Conservation (phyloP, 1,140 invertebrate species). For the Oscheius sp. region DNA sequence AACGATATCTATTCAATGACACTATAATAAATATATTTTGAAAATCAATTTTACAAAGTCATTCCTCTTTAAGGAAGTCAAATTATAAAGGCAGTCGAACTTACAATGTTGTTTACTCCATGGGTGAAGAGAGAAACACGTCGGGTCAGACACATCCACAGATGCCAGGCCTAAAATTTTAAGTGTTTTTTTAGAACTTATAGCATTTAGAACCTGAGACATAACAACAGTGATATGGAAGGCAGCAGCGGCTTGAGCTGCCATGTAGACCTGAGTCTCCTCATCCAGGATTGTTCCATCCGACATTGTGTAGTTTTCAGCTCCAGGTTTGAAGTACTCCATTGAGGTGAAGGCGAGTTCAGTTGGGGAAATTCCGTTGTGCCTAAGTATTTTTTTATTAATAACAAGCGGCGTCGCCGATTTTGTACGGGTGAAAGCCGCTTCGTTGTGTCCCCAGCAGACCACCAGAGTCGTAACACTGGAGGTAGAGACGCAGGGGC, state of each 20-base stretch:
- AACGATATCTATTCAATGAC: too few relatives aligned
- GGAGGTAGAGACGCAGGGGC: too few relatives aligned
- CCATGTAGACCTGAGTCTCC: conserved; percentile 33
- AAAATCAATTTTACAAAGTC: too few relatives aligned
- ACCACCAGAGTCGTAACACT: too few relatives aligned
- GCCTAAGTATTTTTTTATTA: too few relatives aligned
- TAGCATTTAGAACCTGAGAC: too few relatives aligned
- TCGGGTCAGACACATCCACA: conserved; percentile 42
- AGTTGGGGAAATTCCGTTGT: conserved; percentile 29
- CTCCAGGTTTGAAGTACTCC: conserved; percentile 34
- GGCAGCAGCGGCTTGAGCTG: conserved; percentile 36
- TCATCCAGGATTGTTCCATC: conserved; percentile 24
- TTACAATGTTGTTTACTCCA: conserved; percentile 37
- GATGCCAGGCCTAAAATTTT: conserved; percentile 37
- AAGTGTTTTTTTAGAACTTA: too few relatives aligned
- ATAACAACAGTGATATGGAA: conserved; percentile 40
- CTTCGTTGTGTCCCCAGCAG: too few relatives aligned
- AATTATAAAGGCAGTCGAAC: background rate
- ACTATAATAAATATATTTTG: too few relatives aligned
- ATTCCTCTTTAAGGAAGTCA: too few relatives aligned
- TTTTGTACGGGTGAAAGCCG: too few relatives aligned
- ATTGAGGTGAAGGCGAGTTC: conserved; percentile 33
- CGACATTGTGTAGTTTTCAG: conserved; percentile 18
- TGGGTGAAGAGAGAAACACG: conserved; percentile 37
- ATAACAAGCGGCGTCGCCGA: too few relatives aligned